phyloP scores from a whole-genome alignment of 2,113 vertebrate species.

The Eupsittula cactorum region DNA sequence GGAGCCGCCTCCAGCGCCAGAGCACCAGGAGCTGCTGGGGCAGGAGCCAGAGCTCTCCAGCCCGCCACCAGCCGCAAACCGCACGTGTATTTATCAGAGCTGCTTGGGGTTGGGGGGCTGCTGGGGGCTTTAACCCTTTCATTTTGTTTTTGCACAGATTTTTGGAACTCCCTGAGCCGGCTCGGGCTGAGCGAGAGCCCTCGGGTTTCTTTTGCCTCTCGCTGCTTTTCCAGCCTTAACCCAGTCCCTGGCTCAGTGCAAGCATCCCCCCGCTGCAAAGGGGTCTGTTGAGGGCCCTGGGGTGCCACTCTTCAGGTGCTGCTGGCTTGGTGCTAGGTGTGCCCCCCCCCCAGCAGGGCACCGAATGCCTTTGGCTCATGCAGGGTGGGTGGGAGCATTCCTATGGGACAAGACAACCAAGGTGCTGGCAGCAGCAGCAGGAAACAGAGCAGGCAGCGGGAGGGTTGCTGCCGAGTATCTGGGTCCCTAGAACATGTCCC shows the following conservation, averaged over 20 bases:
- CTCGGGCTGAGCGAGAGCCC: not conserved
- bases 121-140: not conserved
- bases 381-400: not conserved
- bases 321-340: conserved; percentile 42
- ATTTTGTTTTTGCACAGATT: conserved; percentile 62
- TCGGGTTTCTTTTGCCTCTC: not conserved
- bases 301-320: not conserved
- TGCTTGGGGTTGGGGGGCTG: not conserved
- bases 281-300: not conserved
- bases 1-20: not conserved
- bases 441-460: not conserved
- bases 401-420: not conserved
- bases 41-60: not conserved
- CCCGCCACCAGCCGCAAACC: not conserved
- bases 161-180: not conserved
- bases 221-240: conserved; percentile 53
- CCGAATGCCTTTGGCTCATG: conserved; percentile 42
- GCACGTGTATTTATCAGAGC: conserved; percentile 19
- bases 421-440: not conserved
- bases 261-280: rapidly evolving
- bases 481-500: not conserved
- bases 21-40: rapidly evolving
- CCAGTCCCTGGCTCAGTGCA: not conserved
- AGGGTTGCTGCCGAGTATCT: not conserved
- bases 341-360: not conserved